phyloP scores from a whole-genome alignment of 2,888 invertebrate species.

The Coelinius sp. region DNA sequence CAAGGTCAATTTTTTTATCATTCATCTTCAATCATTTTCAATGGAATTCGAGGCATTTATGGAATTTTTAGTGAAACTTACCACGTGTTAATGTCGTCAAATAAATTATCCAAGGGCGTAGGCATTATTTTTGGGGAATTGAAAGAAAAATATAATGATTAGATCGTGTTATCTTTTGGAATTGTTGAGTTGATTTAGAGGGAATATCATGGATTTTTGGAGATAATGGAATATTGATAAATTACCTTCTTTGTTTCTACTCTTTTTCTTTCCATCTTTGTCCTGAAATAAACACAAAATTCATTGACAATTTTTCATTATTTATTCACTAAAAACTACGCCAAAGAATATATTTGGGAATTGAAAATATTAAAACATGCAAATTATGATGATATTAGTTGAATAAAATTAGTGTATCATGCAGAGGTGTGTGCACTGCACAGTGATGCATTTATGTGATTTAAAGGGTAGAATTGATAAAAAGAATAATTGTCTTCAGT shows the following conservation, averaged over 20 bases:
- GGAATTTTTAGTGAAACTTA: too few relatives aligned
- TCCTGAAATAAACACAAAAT: slow-evolving; percentile 77
- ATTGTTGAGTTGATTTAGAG: background rate
- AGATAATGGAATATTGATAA: background rate
- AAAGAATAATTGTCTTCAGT: background rate
- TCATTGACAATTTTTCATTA: slow-evolving; percentile 25
- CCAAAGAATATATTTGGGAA: background rate
- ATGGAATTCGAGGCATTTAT: too few relatives aligned
- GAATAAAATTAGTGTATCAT: background rate
- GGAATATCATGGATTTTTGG: slow-evolving; percentile 24
- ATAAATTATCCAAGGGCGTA: slow-evolving; percentile 1
- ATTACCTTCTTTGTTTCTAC: slow-evolving; percentile 90
- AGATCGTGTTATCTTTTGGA: slow-evolving; percentile 10
- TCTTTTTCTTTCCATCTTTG: slow-evolving; percentile 88
- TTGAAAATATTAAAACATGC: background rate
- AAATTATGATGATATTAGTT: background rate
- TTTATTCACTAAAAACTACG: background rate
- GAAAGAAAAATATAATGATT: background rate
- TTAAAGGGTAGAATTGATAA: background rate
- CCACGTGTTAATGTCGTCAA: background rate
- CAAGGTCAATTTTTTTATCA: too few relatives aligned
- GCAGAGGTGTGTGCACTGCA: slow-evolving; percentile 9
- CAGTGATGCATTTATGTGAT: background rate
- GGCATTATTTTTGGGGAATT: background rate
- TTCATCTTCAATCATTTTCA: too few relatives aligned